phyloP scores from a whole-genome alignment of 2,888 invertebrate species.

The Bombylius discolor region DNA sequence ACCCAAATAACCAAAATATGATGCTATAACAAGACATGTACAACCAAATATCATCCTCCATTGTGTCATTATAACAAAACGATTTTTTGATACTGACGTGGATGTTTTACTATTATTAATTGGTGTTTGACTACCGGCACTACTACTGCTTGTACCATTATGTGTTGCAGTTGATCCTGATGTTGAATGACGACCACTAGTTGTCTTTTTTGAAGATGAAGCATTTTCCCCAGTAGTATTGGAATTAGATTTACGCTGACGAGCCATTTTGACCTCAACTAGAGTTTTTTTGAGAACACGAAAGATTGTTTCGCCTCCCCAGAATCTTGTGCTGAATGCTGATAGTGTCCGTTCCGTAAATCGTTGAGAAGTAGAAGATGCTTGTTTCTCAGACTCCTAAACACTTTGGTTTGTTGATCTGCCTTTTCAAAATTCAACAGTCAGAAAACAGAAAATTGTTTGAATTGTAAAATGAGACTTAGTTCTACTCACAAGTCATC shows the following conservation, averaged over 20 bases:
- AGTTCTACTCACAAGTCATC: too few species aligned
- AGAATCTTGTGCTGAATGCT: too few species aligned
- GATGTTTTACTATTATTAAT: background rate
- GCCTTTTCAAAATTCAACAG: too few species aligned
- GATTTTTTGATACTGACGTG: background rate
- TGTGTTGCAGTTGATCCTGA: background rate
- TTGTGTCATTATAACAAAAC: slow-evolving; percentile 26
- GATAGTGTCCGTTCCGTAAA: too few species aligned
- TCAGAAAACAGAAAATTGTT: too few species aligned
- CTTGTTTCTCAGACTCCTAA: too few species aligned
- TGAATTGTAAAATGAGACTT: too few species aligned
- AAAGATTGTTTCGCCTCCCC: too few species aligned
- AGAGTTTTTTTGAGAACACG: too few species aligned
- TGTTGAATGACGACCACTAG: background rate
- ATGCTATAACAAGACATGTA: slow-evolving; percentile 53
- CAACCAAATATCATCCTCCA: slow-evolving; percentile 52
- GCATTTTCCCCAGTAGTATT: background rate
- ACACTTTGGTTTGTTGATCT: too few species aligned
- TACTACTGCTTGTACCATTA: slow-evolving; percentile 30
- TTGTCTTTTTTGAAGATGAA: background rate
- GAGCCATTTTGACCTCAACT: background rate
- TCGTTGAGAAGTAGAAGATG: too few species aligned
- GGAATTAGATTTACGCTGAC: slow-evolving; percentile 2
- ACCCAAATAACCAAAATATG: slow-evolving; percentile 63
- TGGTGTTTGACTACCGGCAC: slow-evolving; percentile 32